Evolutionary conservation across 2,797 vertebrate species (phyloP).

Genomic region (Pelodytes ibericus): DNA sequence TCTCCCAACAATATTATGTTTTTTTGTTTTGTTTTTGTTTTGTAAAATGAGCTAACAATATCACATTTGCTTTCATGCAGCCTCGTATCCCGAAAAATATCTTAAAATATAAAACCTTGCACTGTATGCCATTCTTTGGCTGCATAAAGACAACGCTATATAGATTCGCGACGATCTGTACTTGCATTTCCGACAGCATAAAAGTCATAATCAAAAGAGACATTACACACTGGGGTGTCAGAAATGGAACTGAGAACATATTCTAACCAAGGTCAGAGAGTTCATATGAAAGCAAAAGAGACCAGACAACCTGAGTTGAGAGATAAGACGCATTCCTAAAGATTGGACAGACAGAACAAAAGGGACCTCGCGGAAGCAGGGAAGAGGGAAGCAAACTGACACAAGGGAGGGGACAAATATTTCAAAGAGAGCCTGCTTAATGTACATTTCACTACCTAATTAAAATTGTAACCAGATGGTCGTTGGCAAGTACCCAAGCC

Average conservation of each 20-base stretch:
- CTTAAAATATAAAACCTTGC: not conserved
- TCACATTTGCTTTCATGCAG: not conserved
- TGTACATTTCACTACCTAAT: constrained; percentile 37
- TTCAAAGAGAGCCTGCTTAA: constrained; percentile 7
- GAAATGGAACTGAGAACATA: constrained; percentile 50
- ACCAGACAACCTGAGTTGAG: constrained; percentile 49
- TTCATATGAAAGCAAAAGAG: constrained; percentile 28
- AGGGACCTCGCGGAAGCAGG: constrained; percentile 16
- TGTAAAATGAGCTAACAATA: not conserved
- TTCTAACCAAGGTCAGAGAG: constrained; percentile 45
- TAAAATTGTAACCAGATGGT: constrained; percentile 46
- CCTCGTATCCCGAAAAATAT: not conserved
- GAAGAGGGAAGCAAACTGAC: constrained; percentile 12
- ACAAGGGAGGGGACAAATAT: constrained; percentile 13
- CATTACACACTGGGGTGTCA: constrained; percentile 44
- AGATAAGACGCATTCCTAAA: constrained; percentile 45
- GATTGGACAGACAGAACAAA: constrained; percentile 49
- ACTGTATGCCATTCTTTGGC: not conserved
- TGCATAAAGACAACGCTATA: constrained; percentile 28
- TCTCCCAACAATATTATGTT: not conserved
- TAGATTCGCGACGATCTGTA: constrained; percentile 23
- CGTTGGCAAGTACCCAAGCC: constrained; percentile 33
- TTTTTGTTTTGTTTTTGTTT: not conserved
- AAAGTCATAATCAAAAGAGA: constrained; percentile 39
- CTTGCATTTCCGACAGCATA: constrained; percentile 15